Conservation (phyloP, 2,888 invertebrate species). For the Plebejus melissa region DNA sequence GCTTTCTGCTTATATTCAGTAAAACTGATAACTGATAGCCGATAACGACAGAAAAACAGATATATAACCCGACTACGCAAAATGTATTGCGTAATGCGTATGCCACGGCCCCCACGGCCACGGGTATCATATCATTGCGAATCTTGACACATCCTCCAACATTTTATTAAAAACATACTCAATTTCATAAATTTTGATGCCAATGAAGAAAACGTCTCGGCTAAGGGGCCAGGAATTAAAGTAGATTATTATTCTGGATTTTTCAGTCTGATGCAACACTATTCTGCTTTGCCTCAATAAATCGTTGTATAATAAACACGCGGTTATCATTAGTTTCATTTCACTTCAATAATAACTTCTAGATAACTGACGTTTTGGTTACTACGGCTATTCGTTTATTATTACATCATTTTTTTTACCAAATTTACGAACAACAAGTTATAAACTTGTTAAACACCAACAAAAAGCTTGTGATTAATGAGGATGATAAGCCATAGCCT, state of each 20-base stretch:
- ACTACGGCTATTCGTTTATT: conserved; percentile 1
- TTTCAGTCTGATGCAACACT: conserved; percentile 15
- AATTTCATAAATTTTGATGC: too few relatives aligned
- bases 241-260: not conserved
- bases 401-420: not conserved
- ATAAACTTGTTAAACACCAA: too few relatives aligned
- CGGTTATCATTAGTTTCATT: conserved; percentile 22
- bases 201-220: too few relatives aligned
- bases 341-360: conserved; percentile 22
- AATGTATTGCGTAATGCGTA: too few relatives aligned
- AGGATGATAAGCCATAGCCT: too few relatives aligned
- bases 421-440: too few relatives aligned
- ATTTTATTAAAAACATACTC: too few relatives aligned
- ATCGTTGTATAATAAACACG: conserved; percentile 17
- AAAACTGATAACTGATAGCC: conserved; percentile 9
- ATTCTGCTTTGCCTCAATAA: conserved; percentile 7
- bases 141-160: too few relatives aligned
- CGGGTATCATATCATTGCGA: too few relatives aligned
- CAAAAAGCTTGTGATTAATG: too few relatives aligned
- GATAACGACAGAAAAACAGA: not conserved
- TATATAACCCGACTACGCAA: too few relatives aligned
- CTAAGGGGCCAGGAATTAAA: not conserved
- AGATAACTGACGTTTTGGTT: conserved; percentile 17
- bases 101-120: too few relatives aligned
- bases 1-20: conserved; percentile 8